Base-by-base conservation (phyloP, 23 tunicate species). In the Trididemnum nubilum region DNA sequence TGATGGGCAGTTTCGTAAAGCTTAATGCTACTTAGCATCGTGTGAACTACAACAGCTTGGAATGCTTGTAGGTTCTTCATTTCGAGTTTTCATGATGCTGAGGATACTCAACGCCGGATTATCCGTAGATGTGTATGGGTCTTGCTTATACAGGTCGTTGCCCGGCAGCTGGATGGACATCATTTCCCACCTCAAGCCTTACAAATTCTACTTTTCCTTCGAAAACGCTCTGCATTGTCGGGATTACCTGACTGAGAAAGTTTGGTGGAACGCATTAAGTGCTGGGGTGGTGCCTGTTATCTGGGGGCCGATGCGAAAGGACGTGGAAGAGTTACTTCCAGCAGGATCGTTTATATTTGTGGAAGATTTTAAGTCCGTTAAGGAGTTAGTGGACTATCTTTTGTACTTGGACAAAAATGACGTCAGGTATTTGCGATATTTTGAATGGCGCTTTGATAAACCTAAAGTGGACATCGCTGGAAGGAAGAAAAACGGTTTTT, bases 171-270 rank as follows among this genome's bases (percentile, higher is more conserved):
- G 86, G 86, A 15, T 25, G 57, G 65, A 50, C 36, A 2, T 79
- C 9, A 25, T 36, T 23, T 19, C 36, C 0, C 64, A 67, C 36
- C 36, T 80, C 12, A 1, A 26, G 3, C 28, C 60, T 4, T 77
- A 89, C 59, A 89, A 89, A 78, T 89, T 89, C 40, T 89, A 85
- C 69, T 73, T 89, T 49, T 85, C 95, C 0, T 71, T 89, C 36
- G 95, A 89, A 63, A 89, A 89, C 60, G 35, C 78, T 26, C 36
- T 74, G 71, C 92, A 87, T 33, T 87, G 92, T 36, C 49, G 77
- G 28, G 92, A 87, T 52, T 82, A 87, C 52, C 31, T 82, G 57
- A 73, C 87, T 33, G 82, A 72, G 30, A 83, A 82, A 36, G 26
- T 64, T 31, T 64, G 78, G 82, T 52, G 76, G 69, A 82, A 87